Evolutionary conservation across 2,888 invertebrate species (phyloP).

Genomic region (Limnephilus rhombicus): DNA sequence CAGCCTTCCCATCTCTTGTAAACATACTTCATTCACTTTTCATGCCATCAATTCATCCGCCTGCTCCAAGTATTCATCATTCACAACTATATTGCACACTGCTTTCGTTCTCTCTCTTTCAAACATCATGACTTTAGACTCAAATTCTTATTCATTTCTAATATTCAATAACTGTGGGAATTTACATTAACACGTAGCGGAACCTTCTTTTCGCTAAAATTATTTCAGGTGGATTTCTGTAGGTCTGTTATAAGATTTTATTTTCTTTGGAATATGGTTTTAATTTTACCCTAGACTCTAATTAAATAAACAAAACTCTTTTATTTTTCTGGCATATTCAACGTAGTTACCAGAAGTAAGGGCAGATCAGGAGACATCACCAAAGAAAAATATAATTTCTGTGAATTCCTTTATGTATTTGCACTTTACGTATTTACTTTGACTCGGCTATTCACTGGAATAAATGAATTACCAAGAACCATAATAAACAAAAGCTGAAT

Average conservation of each 20-base stretch:
- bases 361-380: background rate
- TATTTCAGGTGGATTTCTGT: background rate
- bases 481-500: background rate
- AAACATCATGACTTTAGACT: no score
- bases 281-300: background rate
- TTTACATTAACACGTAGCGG: no score
- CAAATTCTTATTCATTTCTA: no score
- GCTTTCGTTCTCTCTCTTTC: no score
- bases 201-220: background rate
- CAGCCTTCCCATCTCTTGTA: no score
- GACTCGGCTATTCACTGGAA: background rate
- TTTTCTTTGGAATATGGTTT: background rate
- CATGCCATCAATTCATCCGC: no score
- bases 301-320: background rate
- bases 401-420: background rate
- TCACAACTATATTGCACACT: no score
- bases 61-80: no score
- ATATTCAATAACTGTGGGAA: no score
- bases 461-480: background rate
- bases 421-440: background rate
- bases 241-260: background rate
- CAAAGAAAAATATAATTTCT: background rate
- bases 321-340: background rate
- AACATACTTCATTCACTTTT: no score
- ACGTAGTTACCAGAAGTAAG: background rate